A percentile compares a stretch with the other conserved stretches of the same genome.
Conservation (phyloP, 1,140 invertebrate species). For the Polypedilum pembai region DNA sequence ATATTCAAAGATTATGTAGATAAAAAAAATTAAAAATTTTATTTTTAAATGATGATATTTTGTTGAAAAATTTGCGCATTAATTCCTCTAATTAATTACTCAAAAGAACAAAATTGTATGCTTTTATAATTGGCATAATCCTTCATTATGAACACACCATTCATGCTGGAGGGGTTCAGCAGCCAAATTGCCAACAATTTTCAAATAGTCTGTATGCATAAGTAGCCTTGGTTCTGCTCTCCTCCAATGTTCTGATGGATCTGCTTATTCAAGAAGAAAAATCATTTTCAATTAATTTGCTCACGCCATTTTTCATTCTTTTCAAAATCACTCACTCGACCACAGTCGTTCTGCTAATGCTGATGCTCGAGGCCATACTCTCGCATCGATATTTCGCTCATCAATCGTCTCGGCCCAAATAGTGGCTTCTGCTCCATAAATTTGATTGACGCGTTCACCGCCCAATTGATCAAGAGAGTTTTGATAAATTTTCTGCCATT, state of each 20-base stretch:
- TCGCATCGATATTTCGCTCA: conserved; percentile 53
- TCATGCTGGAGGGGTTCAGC: conserved; percentile 67
- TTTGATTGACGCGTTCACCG: conserved; percentile 46
- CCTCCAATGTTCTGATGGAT: conserved; percentile 53
- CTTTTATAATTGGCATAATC: conserved; percentile 47
- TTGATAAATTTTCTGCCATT: conserved; percentile 53
- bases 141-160: conserved; percentile 75
- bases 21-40: no score
- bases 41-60: no score
- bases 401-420: conserved; percentile 77
- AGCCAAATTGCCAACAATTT: conserved; percentile 57
- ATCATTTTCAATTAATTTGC: not conserved
- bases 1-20: no score
- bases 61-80: no score
- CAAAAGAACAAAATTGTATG: no score
- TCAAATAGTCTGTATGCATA: conserved; percentile 59
- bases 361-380: conserved; percentile 70
- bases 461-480: conserved; percentile 55
- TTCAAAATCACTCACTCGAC: conserved; percentile 41
- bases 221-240: conserved; percentile 62
- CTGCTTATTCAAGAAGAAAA: conserved; percentile 33
- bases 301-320: not conserved
- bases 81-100: no score
- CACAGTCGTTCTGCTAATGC: conserved; percentile 74
- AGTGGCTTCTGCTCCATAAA: conserved; percentile 67